Percentiles rank a stretch among this genome's conserved stretches.
Evolutionary conservation across 2,113 vertebrate genomes (phyloP).

Genomic region (Oryzias melastigma): DNA sequence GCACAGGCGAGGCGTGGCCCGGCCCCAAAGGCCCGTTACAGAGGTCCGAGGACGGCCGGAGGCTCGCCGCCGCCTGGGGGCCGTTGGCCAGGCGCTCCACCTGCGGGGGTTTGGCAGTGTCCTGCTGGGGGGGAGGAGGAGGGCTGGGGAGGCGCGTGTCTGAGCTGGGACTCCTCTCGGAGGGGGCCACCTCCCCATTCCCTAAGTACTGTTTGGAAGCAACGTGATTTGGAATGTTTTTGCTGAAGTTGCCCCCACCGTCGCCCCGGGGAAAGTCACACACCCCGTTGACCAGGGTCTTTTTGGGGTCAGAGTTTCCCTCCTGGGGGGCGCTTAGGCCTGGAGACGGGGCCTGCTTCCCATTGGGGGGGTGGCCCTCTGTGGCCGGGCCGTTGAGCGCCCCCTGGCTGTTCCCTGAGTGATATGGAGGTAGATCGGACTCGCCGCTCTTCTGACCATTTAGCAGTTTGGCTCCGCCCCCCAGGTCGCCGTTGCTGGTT

Average conservation of each 20-base stretch:
- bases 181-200: slow-evolving; percentile 92
- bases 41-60: slow-evolving; percentile 81
- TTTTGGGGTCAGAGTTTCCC: slow-evolving; percentile 87
- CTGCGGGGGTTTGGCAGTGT: slow-evolving; percentile 98
- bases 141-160: slow-evolving; percentile 78
- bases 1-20: slow-evolving; percentile 85
- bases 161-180: slow-evolving; percentile 78
- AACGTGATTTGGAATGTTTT: slow-evolving; percentile 99
- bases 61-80: slow-evolving; percentile 85
- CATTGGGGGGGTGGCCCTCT: slow-evolving; percentile 85
- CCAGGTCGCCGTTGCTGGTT: slow-evolving; percentile 93
- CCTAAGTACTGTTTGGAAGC: slow-evolving; percentile 97
- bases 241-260: slow-evolving; percentile 86
- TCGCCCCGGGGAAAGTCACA: slow-evolving; percentile 93
- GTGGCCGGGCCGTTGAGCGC: slow-evolving; percentile 88
- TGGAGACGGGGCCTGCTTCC: slow-evolving; percentile 87
- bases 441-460: slow-evolving; percentile 96
- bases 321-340: slow-evolving; percentile 70
- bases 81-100: slow-evolving; percentile 93
- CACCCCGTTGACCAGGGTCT: slow-evolving; percentile 93
- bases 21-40: slow-evolving; percentile 92
- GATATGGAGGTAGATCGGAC: slow-evolving; percentile 98
- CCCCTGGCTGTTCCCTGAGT: slow-evolving; percentile 99
- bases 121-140: slow-evolving; percentile 86
- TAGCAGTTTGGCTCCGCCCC: slow-evolving; percentile 89